Evolutionary conservation across 37 sponge, comb jelly and placozoan species (phyloP), one percentile per base, ranked within the genome.

Genomic region (Sycon ciliatum): DNA sequence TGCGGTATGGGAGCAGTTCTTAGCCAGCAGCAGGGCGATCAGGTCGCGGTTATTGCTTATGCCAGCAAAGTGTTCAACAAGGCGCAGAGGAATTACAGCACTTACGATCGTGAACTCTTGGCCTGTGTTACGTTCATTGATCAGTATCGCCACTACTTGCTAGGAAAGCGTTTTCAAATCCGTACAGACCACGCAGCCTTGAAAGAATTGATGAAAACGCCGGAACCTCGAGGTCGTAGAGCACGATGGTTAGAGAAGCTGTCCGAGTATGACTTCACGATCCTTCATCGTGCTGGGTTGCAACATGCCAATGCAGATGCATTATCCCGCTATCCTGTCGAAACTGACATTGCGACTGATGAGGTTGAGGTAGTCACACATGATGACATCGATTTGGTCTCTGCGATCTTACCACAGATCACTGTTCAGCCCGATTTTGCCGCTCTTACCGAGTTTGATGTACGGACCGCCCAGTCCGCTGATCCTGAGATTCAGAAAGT

Each of bases 211-310:
- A n/a, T n/a, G n/a, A 34, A 71, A 18, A 29, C 22, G 11, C 36
- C 20, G 7, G 13, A 53, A n/a, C 54, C 72, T 36, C 62, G 58
- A 58, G 62, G 74, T 1, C 74, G 58, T 38, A 18, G 33, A 13
- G 74, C 74, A 16, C 30, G 61, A 32, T 73, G 74, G 74, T 16
- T 57, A 38, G 74, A 68, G 40, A n/a, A 27, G 40, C 69, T 68
- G 2, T 42, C 36, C 11, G 28, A 35, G 38, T 56, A 73, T n/a
- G 62, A 57, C 38, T 73, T 73, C 38, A 32, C 20, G 1, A 62
- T 73, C 7, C 27, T 36, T 16, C 74, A 73, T 31, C 60, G 42
- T 28, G 18, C 58, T 2, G 62, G 62, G 6, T 9, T 3, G 3
- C 3, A 22, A 11, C 74, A 73, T 34, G 27, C 30, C 7, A 69